Evolutionary conservation across 2,888 invertebrate genomes (phyloP).

Genomic region (Melipona bicolor): DNA sequence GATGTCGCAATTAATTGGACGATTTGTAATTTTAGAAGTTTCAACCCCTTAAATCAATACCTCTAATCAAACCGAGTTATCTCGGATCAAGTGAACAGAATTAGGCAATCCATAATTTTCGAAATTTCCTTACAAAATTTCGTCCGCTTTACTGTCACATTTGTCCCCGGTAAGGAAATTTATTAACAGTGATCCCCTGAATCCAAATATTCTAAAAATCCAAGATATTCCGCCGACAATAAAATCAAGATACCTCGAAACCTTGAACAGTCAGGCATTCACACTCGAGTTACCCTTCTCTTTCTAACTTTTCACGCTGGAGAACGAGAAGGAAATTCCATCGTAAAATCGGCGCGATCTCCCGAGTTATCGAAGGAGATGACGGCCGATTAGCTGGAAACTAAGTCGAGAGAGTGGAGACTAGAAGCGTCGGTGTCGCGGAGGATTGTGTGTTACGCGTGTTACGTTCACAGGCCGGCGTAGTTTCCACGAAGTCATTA

Average conservation of each 20-base stretch:
- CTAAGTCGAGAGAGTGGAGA: background rate
- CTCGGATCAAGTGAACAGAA: no score
- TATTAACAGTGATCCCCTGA: background rate
- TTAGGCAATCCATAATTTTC: background rate
- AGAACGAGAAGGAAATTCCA: background rate
- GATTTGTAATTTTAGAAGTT: no score
- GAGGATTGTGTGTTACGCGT: constrained; percentile 35
- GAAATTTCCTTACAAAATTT: background rate
- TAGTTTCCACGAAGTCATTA: constrained; percentile 71
- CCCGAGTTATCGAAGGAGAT: constrained; percentile 1
- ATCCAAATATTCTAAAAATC: no score
- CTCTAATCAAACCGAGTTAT: no score
- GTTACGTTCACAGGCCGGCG: constrained; percentile 33
- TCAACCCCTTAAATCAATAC: no score
- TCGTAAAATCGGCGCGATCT: background rate
- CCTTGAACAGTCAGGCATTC: background rate
- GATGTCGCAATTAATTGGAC: no score
- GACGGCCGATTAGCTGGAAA: constrained; percentile 26
- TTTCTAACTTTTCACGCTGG: background rate
- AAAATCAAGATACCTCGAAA: no score
- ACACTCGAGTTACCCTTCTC: background rate
- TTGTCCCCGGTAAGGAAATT: background rate
- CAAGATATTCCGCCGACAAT: no score
- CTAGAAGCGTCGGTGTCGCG: constrained; percentile 41
- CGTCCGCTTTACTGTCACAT: background rate